These are phyloP conservation scores for Xenopus borealis DNA, from an alignment of 2,113 vertebrate species.

Conservation along the genomic window DNA sequence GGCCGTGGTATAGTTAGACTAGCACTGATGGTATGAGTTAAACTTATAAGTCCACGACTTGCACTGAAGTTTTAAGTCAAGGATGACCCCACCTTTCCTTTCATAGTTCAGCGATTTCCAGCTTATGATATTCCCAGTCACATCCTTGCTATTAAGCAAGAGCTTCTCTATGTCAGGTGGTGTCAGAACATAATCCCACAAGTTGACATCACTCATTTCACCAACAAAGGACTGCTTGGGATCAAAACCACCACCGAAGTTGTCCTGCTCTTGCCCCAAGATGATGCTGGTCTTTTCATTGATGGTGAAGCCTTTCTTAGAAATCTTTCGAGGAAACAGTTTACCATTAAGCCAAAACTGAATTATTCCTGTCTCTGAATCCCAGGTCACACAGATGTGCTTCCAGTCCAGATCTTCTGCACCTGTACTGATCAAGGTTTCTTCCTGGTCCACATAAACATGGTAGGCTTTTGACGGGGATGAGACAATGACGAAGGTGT, in stretches of 20 bases:
- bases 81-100: neutral
- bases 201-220: slow-evolving; percentile 35
- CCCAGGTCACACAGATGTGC: slow-evolving; percentile 45
- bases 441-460: rapidly evolving
- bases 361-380: slow-evolving; percentile 12
- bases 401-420: rapidly evolving
- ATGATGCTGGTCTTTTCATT: rapidly evolving
- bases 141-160: rapidly evolving
- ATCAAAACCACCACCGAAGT: neutral
- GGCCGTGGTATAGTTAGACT: no score
- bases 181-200: slow-evolving; percentile 34
- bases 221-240: slow-evolving; percentile 11
- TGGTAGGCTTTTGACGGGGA: rapidly evolving
- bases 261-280: slow-evolving; percentile 39
- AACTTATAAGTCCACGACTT: neutral
- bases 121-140: slow-evolving; percentile 5
- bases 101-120: slow-evolving; percentile 26
- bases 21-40: no score
- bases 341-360: slow-evolving; percentile 40
- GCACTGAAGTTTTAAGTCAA: neutral
- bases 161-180: rapidly evolving
- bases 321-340: slow-evolving; percentile 16
- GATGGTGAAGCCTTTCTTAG: slow-evolving; percentile 27
- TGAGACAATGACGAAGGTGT: slow-evolving; percentile 37
- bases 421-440: rapidly evolving